Conservation (phyloP, 2,888 invertebrate genomes). For the Patella pellucida region DNA sequence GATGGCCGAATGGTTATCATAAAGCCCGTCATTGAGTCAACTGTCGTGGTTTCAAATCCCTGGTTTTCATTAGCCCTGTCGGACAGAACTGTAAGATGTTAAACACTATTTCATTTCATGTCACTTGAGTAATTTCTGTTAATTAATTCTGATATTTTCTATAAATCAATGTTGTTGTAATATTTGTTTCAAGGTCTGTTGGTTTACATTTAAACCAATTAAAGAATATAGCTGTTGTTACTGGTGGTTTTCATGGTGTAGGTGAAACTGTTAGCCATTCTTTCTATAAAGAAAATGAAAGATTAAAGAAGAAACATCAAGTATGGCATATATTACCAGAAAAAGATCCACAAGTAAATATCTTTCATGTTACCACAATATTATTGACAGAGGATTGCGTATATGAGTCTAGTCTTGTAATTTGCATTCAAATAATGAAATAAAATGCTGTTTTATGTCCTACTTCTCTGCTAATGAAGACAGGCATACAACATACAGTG, state of each 20-base stretch:
- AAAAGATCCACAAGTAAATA: conserved; percentile 45
- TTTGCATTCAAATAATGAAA: background rate
- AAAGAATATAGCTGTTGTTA: conserved; percentile 50
- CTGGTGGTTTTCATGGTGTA: conserved; percentile 59
- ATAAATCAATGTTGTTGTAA: too few relatives aligned
- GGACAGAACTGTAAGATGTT: too few relatives aligned
- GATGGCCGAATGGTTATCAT: too few relatives aligned
- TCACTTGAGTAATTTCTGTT: too few relatives aligned
- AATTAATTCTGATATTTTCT: too few relatives aligned
- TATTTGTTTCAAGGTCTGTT: conserved; percentile 36
- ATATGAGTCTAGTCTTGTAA: background rate
- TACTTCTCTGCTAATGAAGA: too few relatives aligned
- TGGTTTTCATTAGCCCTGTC: too few relatives aligned
- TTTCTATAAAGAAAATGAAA: conserved; percentile 44
- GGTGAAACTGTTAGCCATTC: conserved; percentile 48
- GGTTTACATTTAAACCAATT: conserved; percentile 50
- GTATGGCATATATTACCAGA: conserved; percentile 61
- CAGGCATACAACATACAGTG: too few relatives aligned
- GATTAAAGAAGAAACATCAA: conserved; percentile 31
- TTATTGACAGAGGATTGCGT: background rate
- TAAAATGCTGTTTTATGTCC: too few relatives aligned
- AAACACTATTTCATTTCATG: too few relatives aligned
- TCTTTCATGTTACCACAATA: background rate
- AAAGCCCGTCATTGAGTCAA: too few relatives aligned
- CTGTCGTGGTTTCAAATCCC: too few relatives aligned